Conservation (phyloP, 2,797 vertebrate genomes). For the Leucoraja ocellata region DNA sequence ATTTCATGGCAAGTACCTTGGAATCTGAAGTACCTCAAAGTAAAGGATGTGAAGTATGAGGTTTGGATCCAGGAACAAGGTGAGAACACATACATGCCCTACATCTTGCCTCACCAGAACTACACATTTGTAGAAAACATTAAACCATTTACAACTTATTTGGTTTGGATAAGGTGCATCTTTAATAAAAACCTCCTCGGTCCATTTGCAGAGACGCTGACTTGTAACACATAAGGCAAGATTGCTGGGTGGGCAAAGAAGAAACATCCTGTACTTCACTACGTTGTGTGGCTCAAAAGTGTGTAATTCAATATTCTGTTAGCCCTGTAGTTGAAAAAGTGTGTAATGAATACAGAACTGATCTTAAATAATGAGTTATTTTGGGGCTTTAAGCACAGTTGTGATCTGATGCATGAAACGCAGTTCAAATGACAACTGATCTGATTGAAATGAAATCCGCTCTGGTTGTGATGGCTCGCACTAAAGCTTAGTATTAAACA, state of each 20-base stretch:
- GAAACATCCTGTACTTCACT: neutral
- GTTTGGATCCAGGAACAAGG: constrained; percentile 99
- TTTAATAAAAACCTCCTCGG: constrained; percentile 90
- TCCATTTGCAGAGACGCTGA: constrained; percentile 90
- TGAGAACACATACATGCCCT: constrained; percentile 96
- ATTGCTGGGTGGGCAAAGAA: neutral
- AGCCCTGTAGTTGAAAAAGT: constrained; percentile 23
- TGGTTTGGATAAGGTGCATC: constrained; percentile 97
- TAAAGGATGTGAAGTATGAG: constrained; percentile 89
- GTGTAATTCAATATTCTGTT: constrained; percentile 26
- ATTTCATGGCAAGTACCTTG: constrained; percentile 96
- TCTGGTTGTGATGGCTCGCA: neutral
- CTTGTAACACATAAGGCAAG: constrained; percentile 76
- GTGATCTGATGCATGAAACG: neutral
- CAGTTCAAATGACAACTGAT: constrained; percentile 14
- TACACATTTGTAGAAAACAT: constrained; percentile 97
- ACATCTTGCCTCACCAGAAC: constrained; percentile 89
- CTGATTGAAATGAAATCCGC: neutral
- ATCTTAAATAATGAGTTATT: constrained; percentile 19
- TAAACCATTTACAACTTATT: constrained; percentile 91
- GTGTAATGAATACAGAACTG: no score
- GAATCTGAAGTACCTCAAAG: constrained; percentile 93
- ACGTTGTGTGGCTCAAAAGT: constrained; percentile 23
- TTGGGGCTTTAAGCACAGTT: constrained; percentile 20
- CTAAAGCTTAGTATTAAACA: neutral